These are phyloP conservation scores for Ataeniobius toweri DNA, from an alignment of 2,797 vertebrate species.

Conservation along the genomic window DNA sequence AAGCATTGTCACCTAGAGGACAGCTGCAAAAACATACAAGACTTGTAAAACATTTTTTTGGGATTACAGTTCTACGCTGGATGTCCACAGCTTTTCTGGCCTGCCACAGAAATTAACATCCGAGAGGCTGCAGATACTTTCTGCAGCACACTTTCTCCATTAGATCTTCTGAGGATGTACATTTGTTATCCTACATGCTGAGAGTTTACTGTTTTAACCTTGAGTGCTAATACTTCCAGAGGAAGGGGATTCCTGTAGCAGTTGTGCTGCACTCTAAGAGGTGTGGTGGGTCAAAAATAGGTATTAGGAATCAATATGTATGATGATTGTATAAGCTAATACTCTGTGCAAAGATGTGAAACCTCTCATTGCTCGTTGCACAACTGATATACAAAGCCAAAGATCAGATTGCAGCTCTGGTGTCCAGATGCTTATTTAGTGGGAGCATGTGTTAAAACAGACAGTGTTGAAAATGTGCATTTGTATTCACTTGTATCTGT, in stretches of 20 bases:
- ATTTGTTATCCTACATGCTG: slow-evolving; percentile 66
- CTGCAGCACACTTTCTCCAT: slow-evolving; percentile 42
- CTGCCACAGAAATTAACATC: slow-evolving; percentile 51
- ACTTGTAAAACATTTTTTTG: slow-evolving; percentile 40
- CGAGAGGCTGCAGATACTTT: slow-evolving; percentile 49
- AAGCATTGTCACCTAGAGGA: slow-evolving; percentile 27
- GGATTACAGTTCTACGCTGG: slow-evolving; percentile 43
- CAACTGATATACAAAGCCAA: not conserved
- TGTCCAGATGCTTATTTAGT: slow-evolving; percentile 35
- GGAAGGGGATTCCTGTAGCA: slow-evolving; percentile 77
- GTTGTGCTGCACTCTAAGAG: slow-evolving; percentile 53
- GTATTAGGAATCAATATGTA: slow-evolving; percentile 79
- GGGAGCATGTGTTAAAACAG: slow-evolving; percentile 8
- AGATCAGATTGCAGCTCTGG: slow-evolving; percentile 42
- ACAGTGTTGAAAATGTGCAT: not conserved
- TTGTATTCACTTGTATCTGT: slow-evolving; percentile 4
- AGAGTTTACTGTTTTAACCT: slow-evolving; percentile 74
- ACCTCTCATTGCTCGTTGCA: slow-evolving; percentile 20
- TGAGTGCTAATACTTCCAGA: slow-evolving; percentile 62
- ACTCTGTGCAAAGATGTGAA: slow-evolving; percentile 52
- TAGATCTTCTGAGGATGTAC: slow-evolving; percentile 61
- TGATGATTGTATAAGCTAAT: slow-evolving; percentile 71
- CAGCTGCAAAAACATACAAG: slow-evolving; percentile 4
- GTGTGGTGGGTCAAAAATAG: slow-evolving; percentile 67
- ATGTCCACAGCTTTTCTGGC: slow-evolving; percentile 34